Percentiles rank a stretch among this genome's conserved stretches.
Evolutionary conservation across 2,888 invertebrate species (phyloP).

Genomic region (Zhengitettix transpicula): DNA sequence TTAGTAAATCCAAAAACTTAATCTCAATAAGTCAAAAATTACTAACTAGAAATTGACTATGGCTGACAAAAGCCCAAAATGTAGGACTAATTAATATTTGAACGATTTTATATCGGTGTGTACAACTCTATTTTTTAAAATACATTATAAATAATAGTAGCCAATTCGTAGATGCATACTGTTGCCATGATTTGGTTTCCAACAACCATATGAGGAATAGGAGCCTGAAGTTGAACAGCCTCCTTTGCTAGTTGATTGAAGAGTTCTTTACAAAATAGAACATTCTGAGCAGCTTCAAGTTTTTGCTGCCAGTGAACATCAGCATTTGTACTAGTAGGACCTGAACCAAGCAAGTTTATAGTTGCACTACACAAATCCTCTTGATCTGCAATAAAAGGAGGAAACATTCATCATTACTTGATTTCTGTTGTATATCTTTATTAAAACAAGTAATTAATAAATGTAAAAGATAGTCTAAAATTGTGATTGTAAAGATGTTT

Average conservation of each 20-base stretch:
- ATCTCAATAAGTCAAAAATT: too few species aligned
- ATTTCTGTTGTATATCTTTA: too few species aligned
- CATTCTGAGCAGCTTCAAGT: slow-evolving; percentile 92
- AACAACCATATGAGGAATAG: slow-evolving; percentile 91
- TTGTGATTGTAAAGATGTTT: too few species aligned
- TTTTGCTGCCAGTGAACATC: slow-evolving; percentile 90
- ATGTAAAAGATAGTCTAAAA: too few species aligned
- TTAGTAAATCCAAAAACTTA: too few species aligned
- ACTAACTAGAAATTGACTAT: too few species aligned
- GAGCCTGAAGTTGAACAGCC: slow-evolving; percentile 82
- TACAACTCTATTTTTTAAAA: too few species aligned
- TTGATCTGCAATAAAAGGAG: slow-evolving; percentile 43
- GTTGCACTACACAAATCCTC: slow-evolving; percentile 77
- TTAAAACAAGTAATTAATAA: too few species aligned
- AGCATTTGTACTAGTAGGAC: slow-evolving; percentile 51
- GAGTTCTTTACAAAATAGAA: slow-evolving; percentile 89
- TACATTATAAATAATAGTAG: too few species aligned
- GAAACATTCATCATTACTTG: background rate
- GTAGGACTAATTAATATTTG: too few species aligned
- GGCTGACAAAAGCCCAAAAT: too few species aligned
- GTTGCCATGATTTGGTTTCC: slow-evolving; percentile 95
- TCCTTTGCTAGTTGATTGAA: slow-evolving; percentile 89
- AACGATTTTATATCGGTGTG: too few species aligned
- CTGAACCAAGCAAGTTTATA: slow-evolving; percentile 59
- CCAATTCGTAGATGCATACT: slow-evolving; percentile 28